Evolutionary conservation across 1,140 invertebrate genomes (phyloP).

Genomic region (Teleogryllus occipitalis): DNA sequence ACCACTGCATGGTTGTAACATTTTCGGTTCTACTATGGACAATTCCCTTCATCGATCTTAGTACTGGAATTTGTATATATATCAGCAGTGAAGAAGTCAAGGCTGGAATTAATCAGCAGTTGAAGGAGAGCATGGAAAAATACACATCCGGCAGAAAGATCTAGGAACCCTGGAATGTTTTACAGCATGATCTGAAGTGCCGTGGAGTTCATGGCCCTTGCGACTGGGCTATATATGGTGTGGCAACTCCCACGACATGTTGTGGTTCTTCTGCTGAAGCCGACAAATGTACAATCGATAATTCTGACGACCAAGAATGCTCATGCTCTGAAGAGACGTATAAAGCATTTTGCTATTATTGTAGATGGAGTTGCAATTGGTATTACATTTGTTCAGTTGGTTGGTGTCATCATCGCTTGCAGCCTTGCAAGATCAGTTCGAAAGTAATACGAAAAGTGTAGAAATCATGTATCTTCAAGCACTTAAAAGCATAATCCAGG

Average conservation of each 20-base stretch:
- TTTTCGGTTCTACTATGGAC: conserved; percentile 73
- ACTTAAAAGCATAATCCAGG: background rate
- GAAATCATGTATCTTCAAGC: conserved; percentile 30
- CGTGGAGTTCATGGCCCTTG: conserved; percentile 59
- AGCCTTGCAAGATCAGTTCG: conserved; percentile 80
- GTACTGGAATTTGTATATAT: conserved; percentile 76
- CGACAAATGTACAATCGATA: conserved; percentile 43
- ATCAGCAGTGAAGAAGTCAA: conserved; percentile 62
- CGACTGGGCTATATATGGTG: conserved; percentile 58
- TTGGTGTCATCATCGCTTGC: conserved; percentile 83
- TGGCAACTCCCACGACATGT: conserved; percentile 55
- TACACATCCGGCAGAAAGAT: conserved; percentile 53
- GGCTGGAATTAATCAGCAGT: conserved; percentile 50
- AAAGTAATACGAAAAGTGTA: conserved; percentile 83
- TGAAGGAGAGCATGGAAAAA: conserved; percentile 58
- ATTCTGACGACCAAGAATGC: conserved; percentile 49
- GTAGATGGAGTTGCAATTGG: conserved; percentile 68
- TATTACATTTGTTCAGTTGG: conserved; percentile 69
- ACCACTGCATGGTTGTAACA: conserved; percentile 78
- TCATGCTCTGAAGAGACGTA: conserved; percentile 46
- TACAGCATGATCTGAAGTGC: conserved; percentile 70
- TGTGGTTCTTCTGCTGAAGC: conserved; percentile 50
- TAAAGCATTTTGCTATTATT: conserved; percentile 59
- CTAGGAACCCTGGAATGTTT: conserved; percentile 60
- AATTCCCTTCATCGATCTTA: conserved; percentile 77